Base-by-base conservation (phyloP, 2,797 vertebrate species). In the Cyclura pinguis region DNA sequence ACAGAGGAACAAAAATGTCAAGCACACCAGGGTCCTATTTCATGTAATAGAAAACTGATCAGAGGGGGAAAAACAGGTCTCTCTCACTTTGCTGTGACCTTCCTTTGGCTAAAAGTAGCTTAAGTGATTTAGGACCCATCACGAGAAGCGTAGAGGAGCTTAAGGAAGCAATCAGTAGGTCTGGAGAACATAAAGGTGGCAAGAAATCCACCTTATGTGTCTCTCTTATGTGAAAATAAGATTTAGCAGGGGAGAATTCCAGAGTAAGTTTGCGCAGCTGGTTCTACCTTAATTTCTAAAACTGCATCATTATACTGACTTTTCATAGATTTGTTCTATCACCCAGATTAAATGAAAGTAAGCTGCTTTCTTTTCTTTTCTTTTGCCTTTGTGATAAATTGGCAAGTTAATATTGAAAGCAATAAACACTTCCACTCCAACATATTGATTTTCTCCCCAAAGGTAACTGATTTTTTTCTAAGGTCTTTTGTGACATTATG, bases 141-240 rank as follows among this genome's bases (percentile, higher is more conserved):
- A 86, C 81, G 50, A 93, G 88, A 87, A 92, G 73, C 35, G 69
- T 27, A 59, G 16, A 82, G 16, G 85, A 92, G 67, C 47, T 92
- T 55, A 94, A 88, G 84, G 87, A 90, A 72, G 90, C 91, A 93
- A 92, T 85, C 59, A 92, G 27, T 52, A 90, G 91, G 86, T 91
- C 64, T 52, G n/a, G 16, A 82, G 29, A 67, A 57, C 87, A 86
- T 4, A 47, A 57, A 91, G n/a, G 59, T 88, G 57, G 35, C 8
- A 89, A 47, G 78, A 82, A 86, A 90, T 52, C 55, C 32, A 90
- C 38, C 8, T n/a, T 35, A 1, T 12, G 27, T 32, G 69, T n/a
- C 32, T 76, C 72, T 47, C 18, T 83, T 62, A 81, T 32, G 35
- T 86, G 67, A 86, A 74, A 86, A 91, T 86, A 89, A 72, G 80